Evolutionary conservation across 2,113 vertebrate species (phyloP), one percentile per base, ranked within the genome.

Genomic region (Hylia prasina): DNA sequence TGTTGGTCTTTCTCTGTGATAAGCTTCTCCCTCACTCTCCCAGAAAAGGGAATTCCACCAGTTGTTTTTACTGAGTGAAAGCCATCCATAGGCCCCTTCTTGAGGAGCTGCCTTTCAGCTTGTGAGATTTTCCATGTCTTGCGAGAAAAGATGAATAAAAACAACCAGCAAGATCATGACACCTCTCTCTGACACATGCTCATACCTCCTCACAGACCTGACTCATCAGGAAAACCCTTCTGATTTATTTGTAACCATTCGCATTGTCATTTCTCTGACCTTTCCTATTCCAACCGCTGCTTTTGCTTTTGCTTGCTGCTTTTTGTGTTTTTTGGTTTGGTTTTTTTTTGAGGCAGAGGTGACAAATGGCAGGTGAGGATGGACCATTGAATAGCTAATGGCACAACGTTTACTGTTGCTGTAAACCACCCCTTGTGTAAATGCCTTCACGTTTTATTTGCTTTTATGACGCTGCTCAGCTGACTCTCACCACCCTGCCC

Each of bases 231-330:
- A 65, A 47, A 48, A 17, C 73, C 51, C 50, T 33, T n/a, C 75
- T 61, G 45, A 5, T 71, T 42, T 24, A 33, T 84, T 81, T 91
- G 68, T 82, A 9, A 19, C 54, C 94, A 93, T 90, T 60, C 6
- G 4, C 70, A 72, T 60, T 50, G 33, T n/a, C 91, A 92, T 91
- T 75, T 66, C 64, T 50, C 75, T 27, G 91, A 75, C 72, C 42
- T n/a, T 58, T 87, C 87, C 91, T 79, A 0, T 95, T 73, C 31
- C 87, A 63, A 73, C 75, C 21, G 37, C 94, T 72, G 90, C 87
- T 89, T 95, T 91, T 92, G 95, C 87, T 86, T 77, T 88, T 68
- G 83, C 91, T 87, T 37, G 83, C 72, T 83, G 80, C 16, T n/a
- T 63, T 70, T 61, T 48, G 48, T 56, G 11, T 13, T 14, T 57